Evolutionary conservation across 2,888 invertebrate genomes (phyloP).

Genomic region (Junonia oenone): DNA sequence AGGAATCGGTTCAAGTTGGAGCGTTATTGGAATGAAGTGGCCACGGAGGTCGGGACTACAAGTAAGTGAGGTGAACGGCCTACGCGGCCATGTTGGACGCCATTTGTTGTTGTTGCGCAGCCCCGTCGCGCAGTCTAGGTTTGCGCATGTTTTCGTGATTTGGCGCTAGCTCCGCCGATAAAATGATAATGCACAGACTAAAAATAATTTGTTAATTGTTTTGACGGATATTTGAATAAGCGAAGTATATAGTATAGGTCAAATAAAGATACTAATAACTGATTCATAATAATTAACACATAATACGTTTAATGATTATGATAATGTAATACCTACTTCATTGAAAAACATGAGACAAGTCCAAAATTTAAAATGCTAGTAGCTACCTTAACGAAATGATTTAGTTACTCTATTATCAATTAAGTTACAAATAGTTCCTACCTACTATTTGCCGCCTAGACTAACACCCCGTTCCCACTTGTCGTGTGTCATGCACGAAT

Average conservation of each 20-base stretch:
- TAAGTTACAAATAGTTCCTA: no score
- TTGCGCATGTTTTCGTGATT: conserved; percentile 3
- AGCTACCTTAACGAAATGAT: no score
- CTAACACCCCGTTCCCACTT: no score
- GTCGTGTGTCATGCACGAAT: no score
- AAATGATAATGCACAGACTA: neutral
- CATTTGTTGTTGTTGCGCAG: conserved; percentile 10
- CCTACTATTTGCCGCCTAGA: no score
- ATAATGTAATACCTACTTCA: neutral
- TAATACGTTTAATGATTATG: neutral
- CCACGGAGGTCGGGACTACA: conserved; percentile 65
- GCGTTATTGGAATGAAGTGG: conserved; percentile 74
- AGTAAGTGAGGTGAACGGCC: conserved; percentile 64
- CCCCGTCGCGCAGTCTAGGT: neutral
- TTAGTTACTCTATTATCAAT: no score
- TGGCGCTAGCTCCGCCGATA: neutral
- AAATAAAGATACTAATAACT: no score
- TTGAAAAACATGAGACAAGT: no score
- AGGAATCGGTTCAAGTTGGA: conserved; percentile 69
- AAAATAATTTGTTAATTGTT: neutral
- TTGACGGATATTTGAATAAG: no score
- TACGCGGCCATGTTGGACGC: conserved; percentile 34
- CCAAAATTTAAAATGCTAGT: no score
- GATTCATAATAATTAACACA: no score
- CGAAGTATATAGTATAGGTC: no score